A percentile compares a stretch with the other conserved stretches of the same genome.
phyloP scores from a whole-genome alignment of 2,888 invertebrate genomes.

The Agrilus biguttatus region DNA sequence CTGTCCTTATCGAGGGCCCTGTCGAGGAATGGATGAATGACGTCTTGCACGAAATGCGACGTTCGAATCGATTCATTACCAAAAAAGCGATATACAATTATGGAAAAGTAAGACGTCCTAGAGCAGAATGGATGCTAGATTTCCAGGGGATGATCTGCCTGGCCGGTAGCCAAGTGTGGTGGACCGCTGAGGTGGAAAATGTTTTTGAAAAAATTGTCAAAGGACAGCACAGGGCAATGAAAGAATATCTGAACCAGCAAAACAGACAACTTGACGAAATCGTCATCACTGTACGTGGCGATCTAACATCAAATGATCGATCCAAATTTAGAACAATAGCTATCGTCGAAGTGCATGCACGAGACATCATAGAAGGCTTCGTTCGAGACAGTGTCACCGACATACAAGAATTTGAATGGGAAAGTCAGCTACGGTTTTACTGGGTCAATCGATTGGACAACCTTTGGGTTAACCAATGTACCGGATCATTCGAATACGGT shows the following conservation, averaged over 20 bases:
- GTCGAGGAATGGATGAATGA: slow-evolving; percentile 90
- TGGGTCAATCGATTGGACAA: slow-evolving; percentile 75
- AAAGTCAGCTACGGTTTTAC: slow-evolving; percentile 83
- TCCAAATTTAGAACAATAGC: slow-evolving; percentile 78
- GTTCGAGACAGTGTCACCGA: slow-evolving; percentile 70
- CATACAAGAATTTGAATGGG: slow-evolving; percentile 83
- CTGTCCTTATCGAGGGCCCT: slow-evolving; percentile 60
- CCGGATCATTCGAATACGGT: slow-evolving; percentile 78
- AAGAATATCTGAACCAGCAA: slow-evolving; percentile 66
- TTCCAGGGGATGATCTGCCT: slow-evolving; percentile 54
- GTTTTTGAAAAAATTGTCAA: slow-evolving; percentile 58
- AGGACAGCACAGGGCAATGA: slow-evolving; percentile 79
- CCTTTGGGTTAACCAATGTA: slow-evolving; percentile 70
- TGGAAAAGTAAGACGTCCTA: slow-evolving; percentile 51
- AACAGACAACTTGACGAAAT: slow-evolving; percentile 75
- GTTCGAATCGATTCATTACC: slow-evolving; percentile 66
- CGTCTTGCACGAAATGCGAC: slow-evolving; percentile 71
- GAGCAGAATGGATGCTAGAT: slow-evolving; percentile 78
- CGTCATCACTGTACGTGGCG: slow-evolving; percentile 59
- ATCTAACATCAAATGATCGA: slow-evolving; percentile 66
- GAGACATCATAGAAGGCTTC: slow-evolving; percentile 77
- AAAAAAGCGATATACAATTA: slow-evolving; percentile 82
- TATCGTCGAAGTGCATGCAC: slow-evolving; percentile 83
- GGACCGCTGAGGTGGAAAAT: slow-evolving; percentile 91
- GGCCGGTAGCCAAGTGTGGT: slow-evolving; percentile 84